phyloP scores from a whole-genome alignment of 2,113 vertebrate genomes.

The Melanotaenia duboulayi region DNA sequence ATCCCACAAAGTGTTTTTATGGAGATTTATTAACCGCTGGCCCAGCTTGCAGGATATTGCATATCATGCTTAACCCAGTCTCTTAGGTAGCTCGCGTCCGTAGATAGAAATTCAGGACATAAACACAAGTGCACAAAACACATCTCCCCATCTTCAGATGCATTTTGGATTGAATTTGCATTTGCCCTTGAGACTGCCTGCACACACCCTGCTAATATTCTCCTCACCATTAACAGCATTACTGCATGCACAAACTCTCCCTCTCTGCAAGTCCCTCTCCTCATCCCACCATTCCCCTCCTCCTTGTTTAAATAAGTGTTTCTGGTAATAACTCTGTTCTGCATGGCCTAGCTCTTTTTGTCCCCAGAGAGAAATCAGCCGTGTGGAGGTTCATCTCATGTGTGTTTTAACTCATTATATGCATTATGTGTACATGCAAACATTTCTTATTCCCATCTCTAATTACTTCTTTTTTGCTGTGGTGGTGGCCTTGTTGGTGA shows the following conservation, averaged over 20 bases:
- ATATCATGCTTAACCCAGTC: conserved; percentile 32
- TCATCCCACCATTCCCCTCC: conserved; percentile 39
- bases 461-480: conserved; percentile 57
- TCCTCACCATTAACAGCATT: conserved; percentile 71
- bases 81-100: conserved; percentile 7
- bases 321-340: conserved; percentile 71
- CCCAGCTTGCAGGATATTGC: conserved; percentile 24
- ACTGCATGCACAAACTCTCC: conserved; percentile 62
- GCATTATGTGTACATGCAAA: conserved; percentile 33
- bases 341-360: conserved; percentile 62
- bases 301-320: conserved; percentile 60
- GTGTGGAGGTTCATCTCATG: neutral
- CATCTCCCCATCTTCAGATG: conserved; percentile 57
- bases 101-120: conserved; percentile 10
- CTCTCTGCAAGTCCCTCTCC: conserved; percentile 32
- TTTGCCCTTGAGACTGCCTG: conserved; percentile 70
- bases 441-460: conserved; percentile 61
- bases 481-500: conserved; percentile 47
- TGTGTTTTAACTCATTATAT: conserved; percentile 12
- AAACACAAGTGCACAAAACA: conserved; percentile 6
- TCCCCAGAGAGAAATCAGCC: conserved; percentile 42
- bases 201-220: conserved; percentile 73
- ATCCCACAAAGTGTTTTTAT: conserved; percentile 31
- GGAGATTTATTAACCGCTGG: conserved; percentile 29
- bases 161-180: conserved; percentile 67